Conservation (phyloP, 2,888 invertebrate genomes). For the Marronus borbonicus region DNA sequence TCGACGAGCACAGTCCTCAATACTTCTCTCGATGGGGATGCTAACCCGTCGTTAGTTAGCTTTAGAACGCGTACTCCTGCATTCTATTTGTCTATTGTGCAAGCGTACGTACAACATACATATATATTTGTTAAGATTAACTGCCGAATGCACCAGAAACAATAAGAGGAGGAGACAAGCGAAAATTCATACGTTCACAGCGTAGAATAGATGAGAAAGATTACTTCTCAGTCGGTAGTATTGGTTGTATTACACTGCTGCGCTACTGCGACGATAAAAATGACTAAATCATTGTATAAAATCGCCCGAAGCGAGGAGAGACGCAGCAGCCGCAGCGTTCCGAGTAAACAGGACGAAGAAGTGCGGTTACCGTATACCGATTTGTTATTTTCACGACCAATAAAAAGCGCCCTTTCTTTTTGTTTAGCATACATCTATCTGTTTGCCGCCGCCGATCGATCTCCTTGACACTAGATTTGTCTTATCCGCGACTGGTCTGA, state of each 20-base stretch:
- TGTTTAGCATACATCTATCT: constrained; percentile 68
- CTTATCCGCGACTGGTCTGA: constrained; percentile 68
- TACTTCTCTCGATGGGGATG: too few relatives aligned
- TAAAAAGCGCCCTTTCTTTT: constrained; percentile 66
- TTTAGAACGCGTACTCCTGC: too few relatives aligned
- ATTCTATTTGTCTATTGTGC: too few relatives aligned
- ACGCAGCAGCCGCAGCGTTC: not conserved
- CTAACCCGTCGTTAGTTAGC: too few relatives aligned
- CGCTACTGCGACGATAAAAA: constrained; percentile 37
- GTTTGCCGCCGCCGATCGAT: constrained; percentile 66
- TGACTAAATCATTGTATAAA: constrained; percentile 49
- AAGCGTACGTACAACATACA: too few relatives aligned
- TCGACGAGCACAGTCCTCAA: too few relatives aligned
- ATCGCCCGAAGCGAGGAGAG: constrained; percentile 1
- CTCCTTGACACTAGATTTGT: constrained; percentile 69
- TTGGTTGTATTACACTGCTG: constrained; percentile 14
- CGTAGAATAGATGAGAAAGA: constrained; percentile 8
- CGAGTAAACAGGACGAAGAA: constrained; percentile 47
- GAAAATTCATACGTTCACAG: not conserved
- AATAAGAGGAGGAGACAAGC: not conserved
- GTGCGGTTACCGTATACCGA: constrained; percentile 56
- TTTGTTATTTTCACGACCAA: constrained; percentile 65
- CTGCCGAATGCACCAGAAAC: not conserved
- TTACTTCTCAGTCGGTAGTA: constrained; percentile 4
- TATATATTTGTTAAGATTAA: not conserved